phyloP scores from a whole-genome alignment of 2,888 invertebrate species.

The Holacanthella duospinosa region DNA sequence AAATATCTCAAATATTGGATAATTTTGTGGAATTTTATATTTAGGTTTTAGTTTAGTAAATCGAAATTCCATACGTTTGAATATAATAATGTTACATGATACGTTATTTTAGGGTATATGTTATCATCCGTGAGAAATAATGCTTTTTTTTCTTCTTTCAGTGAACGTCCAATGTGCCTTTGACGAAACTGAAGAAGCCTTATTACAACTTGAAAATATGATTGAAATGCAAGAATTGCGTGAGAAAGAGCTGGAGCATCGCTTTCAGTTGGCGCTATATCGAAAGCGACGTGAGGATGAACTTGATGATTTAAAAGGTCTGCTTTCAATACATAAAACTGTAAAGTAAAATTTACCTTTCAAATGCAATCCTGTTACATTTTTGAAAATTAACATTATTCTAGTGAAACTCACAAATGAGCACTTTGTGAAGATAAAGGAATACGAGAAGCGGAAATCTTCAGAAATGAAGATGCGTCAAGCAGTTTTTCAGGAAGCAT shows the following conservation, averaged over 20 bases:
- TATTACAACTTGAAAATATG: constrained; percentile 44
- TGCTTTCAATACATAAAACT: constrained; percentile 9
- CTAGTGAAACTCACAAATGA: constrained; percentile 49
- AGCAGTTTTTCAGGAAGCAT: constrained; percentile 58
- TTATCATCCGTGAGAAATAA: no score
- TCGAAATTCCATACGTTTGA: no score
- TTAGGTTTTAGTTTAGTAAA: no score
- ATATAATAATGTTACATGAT: no score
- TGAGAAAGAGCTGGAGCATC: constrained; percentile 59
- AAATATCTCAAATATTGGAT: no score
- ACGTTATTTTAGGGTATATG: no score
- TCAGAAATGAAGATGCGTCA: constrained; percentile 54
- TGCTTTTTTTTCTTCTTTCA: no score
- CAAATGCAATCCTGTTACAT: not conserved
- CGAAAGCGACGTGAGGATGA: constrained; percentile 57
- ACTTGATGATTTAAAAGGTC: constrained; percentile 49
- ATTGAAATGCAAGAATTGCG: constrained; percentile 60
- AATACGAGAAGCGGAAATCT: constrained; percentile 49
- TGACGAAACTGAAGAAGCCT: constrained; percentile 34
- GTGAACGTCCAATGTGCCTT: constrained; percentile 36
- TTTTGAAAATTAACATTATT: not conserved
- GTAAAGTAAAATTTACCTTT: not conserved
- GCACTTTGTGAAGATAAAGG: constrained; percentile 50
- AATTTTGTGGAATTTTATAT: no score
- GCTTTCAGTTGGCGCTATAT: constrained; percentile 58